Evolutionary conservation across 2,888 invertebrate species (phyloP).

Genomic region (Eristalis intricaria): DNA sequence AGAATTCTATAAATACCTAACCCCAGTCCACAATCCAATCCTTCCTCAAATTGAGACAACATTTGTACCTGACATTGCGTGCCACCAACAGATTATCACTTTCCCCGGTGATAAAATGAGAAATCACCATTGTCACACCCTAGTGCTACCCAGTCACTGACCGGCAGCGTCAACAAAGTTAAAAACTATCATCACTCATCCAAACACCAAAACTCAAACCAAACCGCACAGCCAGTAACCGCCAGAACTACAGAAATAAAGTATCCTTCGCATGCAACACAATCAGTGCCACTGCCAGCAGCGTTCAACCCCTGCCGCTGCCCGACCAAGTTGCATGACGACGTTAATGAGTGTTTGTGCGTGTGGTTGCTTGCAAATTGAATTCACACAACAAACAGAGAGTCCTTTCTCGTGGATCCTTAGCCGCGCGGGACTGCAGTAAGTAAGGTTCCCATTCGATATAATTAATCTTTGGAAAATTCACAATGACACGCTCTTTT

Average conservation of each 20-base stretch:
- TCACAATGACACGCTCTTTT: slow-evolving; percentile 44
- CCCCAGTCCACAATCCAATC: slow-evolving; percentile 3
- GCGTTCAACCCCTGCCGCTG: not conserved
- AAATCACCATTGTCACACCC: slow-evolving; percentile 69
- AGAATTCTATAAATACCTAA: slow-evolving; percentile 22
- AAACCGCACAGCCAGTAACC: not conserved
- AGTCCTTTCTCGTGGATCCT: slow-evolving; percentile 50
- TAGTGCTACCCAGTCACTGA: slow-evolving; percentile 48
- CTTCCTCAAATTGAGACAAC: slow-evolving; percentile 32
- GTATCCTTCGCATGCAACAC: slow-evolving; percentile 17
- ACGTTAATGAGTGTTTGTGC: slow-evolving; percentile 40
- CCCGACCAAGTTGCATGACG: slow-evolving; percentile 46
- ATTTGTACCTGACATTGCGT: slow-evolving; percentile 62
- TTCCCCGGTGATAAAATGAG: slow-evolving; percentile 63
- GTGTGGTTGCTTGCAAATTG: slow-evolving; percentile 42
- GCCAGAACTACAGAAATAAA: not conserved
- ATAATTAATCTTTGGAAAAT: slow-evolving; percentile 61
- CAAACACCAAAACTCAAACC: slow-evolving; percentile 11
- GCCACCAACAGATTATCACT: slow-evolving; percentile 62
- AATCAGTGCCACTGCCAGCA: not conserved
- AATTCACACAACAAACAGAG: slow-evolving; percentile 38
- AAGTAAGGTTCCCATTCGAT: slow-evolving; percentile 44
- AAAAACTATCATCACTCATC: slow-evolving; percentile 68
- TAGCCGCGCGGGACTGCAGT: slow-evolving; percentile 10
- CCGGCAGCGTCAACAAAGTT: slow-evolving; percentile 65